Evolutionary conservation across 2,888 invertebrate genomes (phyloP), one percentile per base, ranked within the genome.

Genomic region (Ceraclea dissimilis): DNA sequence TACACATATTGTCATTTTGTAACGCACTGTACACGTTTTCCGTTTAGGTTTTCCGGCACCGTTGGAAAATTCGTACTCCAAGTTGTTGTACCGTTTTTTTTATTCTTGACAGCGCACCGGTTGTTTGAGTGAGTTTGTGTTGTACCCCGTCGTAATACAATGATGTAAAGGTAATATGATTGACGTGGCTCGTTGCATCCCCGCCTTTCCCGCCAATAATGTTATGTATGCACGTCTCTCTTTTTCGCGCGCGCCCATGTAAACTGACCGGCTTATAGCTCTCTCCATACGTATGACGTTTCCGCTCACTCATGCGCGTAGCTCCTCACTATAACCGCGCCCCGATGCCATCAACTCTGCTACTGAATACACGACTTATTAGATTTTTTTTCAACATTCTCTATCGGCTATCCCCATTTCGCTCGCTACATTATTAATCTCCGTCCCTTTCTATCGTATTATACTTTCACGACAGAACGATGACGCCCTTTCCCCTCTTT

Each of bases 401-500:
- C 52, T 53, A 49, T 53, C 50, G 26, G 22, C 49, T 57, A 57
- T 57, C 54, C 54, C 54, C 57, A 54, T 57, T 57, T 57, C 57
- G 47, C 57, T 52, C 57, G 46, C 18, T 5, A 55, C 49, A 33
- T 51, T 54, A 43, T 39, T 51, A 51, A 39, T 43, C 34, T 34
- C 19, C 50, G 52, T 60, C 60, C 39, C 57, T 53, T 50, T 58
- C 49, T 49, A 46, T 21, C 52, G 51, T 18, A n/a, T n/a, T n/a
- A 34, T 34, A 52, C 54, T 39, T 34, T 57, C 54, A 22, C 39
- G 50, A 50, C 39, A 49, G 31, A 51, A 54, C 56, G 58, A 58
- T 56, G 49, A 56, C 60, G 56, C 58, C 60, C 60, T 56, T 60
- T 51, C 54, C 60, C 60, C 60, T 53, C 58, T 58, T 60, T 58